These are phyloP conservation scores for Araneus ventricosus DNA, from an alignment of 1,140 invertebrate species.

Conservation along the genomic window DNA sequence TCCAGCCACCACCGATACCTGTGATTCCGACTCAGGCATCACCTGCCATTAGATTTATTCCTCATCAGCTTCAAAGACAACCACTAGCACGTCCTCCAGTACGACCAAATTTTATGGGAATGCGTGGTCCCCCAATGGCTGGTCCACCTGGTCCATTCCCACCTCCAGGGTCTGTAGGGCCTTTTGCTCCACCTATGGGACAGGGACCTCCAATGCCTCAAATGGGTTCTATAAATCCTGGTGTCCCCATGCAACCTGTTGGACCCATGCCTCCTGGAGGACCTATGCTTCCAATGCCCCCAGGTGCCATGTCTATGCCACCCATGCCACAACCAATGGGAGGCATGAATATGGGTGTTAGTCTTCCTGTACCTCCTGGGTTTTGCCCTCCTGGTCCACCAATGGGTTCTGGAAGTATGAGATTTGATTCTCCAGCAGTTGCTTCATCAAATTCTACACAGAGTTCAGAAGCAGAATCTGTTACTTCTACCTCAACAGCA, in stretches of 20 bases:
- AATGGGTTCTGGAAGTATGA: not conserved
- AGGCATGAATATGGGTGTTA: slow-evolving; percentile 23
- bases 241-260: slow-evolving; percentile 34
- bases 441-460: slow-evolving; percentile 35
- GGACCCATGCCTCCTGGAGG: slow-evolving; percentile 53
- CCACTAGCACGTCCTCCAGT: slow-evolving; percentile 59
- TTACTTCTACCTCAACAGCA: not conserved
- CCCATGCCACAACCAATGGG: no score
- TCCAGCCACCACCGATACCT: slow-evolving; percentile 33
- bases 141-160: slow-evolving; percentile 16
- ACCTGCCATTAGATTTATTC: slow-evolving; percentile 73
- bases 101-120: slow-evolving; percentile 32
- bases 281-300: slow-evolving; percentile 30
- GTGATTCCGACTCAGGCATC: not conserved
- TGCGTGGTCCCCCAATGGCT: slow-evolving; percentile 44
- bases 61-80: slow-evolving; percentile 77
- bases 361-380: slow-evolving; percentile 63
- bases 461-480: not conserved
- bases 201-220: slow-evolving; percentile 42
- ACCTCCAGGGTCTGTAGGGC: slow-evolving; percentile 28
- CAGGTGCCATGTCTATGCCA: slow-evolving; percentile 6
- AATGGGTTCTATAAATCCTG: slow-evolving; percentile 1
- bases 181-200: slow-evolving; percentile 42
- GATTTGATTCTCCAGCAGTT: not conserved
- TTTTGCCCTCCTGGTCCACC: slow-evolving; percentile 48